Evolutionary conservation across 2,888 invertebrate genomes (phyloP), one percentile per base, ranked within the genome.

Genomic region (Euphydryas editha): DNA sequence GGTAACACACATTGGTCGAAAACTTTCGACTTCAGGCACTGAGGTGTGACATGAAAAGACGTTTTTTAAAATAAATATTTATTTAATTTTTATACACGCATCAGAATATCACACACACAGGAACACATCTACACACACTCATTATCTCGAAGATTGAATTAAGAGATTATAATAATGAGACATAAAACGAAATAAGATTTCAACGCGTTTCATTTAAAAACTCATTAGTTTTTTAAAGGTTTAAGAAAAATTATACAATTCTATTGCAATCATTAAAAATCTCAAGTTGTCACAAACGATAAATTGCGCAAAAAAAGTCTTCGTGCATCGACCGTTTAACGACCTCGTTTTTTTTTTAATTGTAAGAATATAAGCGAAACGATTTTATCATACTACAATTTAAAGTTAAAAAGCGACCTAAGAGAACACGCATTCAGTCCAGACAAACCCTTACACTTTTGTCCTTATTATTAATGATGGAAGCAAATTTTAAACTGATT

Each of bases 311-410:
- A 44, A 39, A 44, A 44, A 44, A 15, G 30, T n/a, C n/a, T 51
- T 17, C 49, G 57, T 49, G 42, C 63, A 36, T 56, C 56, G 57
- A 58, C 63, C 63, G 63, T 57, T 63, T 63, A 58, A 51, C 24
- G 63, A 39, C 63, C 58, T 58, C 57, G 18, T 63, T 63, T 58
- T 30, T 30, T 30, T 59, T 63, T 51, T 51, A 49, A 63, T 63
- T 58, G 62, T 55, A 63, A 58, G 39, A 42, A 62, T 62, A 63
- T 49, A 30, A 39, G 44, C 49, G 11, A 42, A 57, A 57, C 30
- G 57, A 58, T 63, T 15, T 63, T 63, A 58, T 63, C 63, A 58
- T 37, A 13, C 30, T 18, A 21, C 20, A 20, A 11, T 21, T 11
- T 6, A n/a, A 2, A 30, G 30, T 15, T 15, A 44, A 44, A 44